Percentiles rank a stretch among this genome's conserved stretches.
Conservation (phyloP, 2,888 invertebrate species). For the Conops quadrifasciatus region DNA sequence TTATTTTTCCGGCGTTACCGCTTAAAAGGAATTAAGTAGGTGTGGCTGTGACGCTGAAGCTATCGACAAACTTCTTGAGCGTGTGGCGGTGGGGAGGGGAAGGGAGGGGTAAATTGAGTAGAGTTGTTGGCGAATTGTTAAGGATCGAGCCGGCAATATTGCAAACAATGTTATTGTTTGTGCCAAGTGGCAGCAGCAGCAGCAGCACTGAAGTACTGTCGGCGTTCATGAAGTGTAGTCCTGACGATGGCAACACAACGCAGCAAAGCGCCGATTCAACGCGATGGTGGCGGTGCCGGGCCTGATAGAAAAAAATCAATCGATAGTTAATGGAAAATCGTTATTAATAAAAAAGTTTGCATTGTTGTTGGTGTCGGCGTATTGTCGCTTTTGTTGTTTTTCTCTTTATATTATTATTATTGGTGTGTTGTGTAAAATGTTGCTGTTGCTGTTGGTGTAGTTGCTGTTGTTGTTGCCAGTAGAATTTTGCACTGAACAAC, state of each 20-base stretch:
- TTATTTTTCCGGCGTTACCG: conserved; percentile 5
- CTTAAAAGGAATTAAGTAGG: conserved; percentile 26
- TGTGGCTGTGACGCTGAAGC: conserved; percentile 25
- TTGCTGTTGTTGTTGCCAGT: conserved; percentile 49
- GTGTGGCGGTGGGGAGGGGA: background rate
- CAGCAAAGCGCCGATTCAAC: conserved; percentile 8
- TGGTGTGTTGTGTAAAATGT: conserved; percentile 34
- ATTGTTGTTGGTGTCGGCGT: conserved; percentile 48
- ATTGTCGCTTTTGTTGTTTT: no score
- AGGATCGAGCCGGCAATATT: conserved; percentile 15
- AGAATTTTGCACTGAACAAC: background rate
- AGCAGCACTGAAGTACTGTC: conserved; percentile 14
- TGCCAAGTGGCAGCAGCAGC: conserved; percentile 15
- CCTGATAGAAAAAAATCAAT: conserved; percentile 57
- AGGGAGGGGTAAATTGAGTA: background rate
- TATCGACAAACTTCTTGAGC: background rate
- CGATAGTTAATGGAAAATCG: conserved; percentile 66
- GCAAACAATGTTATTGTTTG: conserved; percentile 33
- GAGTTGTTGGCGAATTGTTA: conserved; percentile 18
- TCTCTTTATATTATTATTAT: conserved; percentile 26
- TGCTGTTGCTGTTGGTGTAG: conserved; percentile 21
- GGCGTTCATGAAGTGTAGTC: background rate
- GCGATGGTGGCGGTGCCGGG: conserved; percentile 51
- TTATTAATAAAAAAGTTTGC: conserved; percentile 63
- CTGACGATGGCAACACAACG: background rate